A percentile compares a stretch with the other conserved stretches of the same genome.
These are phyloP conservation scores for Neolamprologus cancellatus DNA, from an alignment of 2,113 vertebrate species.

Conservation along the genomic window DNA sequence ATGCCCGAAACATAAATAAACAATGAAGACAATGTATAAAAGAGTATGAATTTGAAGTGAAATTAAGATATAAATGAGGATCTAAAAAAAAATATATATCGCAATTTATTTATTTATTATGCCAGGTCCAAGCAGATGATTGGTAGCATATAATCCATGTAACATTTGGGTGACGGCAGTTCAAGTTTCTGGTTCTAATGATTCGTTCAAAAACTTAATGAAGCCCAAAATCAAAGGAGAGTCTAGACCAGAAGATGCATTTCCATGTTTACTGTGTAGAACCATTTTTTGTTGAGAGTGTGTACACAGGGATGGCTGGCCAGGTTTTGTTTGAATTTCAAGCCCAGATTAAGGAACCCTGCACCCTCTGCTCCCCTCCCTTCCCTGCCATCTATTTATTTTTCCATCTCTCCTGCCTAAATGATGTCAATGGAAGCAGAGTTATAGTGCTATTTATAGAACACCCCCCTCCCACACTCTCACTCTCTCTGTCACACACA, in stretches of 20 bases:
- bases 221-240: neutral
- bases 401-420: slow-evolving; percentile 78
- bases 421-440: slow-evolving; percentile 81
- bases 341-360: slow-evolving; percentile 71
- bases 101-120: neutral
- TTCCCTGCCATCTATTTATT: slow-evolving; percentile 71
- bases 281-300: slow-evolving; percentile 1
- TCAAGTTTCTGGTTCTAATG: neutral
- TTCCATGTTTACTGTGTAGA: neutral
- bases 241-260: neutral
- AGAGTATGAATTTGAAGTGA: neutral
- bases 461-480: neutral
- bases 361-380: slow-evolving; percentile 30
- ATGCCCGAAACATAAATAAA: neutral
- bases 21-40: neutral
- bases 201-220: neutral
- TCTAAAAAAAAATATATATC: neutral
- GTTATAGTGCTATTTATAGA: slow-evolving; percentile 78
- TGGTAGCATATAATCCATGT: neutral
- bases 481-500: neutral
- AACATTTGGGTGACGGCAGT: neutral
- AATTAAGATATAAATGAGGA: neutral
- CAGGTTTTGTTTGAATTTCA: slow-evolving; percentile 72
- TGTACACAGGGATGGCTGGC: slow-evolving; percentile 38
- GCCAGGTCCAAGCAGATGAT: neutral